Evolutionary conservation across 1,140 invertebrate genomes (phyloP).

Genomic region (Cyrtorhinus lividipennis): DNA sequence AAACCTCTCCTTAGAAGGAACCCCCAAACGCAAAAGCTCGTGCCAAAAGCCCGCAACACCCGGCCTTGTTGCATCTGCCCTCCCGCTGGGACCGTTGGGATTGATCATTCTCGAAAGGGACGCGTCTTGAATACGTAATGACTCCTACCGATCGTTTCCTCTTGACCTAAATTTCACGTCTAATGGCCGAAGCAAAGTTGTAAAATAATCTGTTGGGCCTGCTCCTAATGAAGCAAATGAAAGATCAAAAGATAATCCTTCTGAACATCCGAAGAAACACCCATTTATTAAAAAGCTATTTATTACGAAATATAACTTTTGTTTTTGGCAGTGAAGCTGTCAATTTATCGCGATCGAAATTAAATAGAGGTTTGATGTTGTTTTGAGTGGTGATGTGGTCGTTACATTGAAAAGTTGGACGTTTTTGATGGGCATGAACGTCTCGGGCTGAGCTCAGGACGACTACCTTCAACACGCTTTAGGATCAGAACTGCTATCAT

Average conservation of each 20-base stretch:
- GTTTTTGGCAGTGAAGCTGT: too few relatives aligned
- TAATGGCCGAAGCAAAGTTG: not conserved
- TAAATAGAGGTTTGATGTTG: too few relatives aligned
- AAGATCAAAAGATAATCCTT: not conserved
- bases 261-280: not conserved
- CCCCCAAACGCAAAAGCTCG: not conserved
- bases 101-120: not conserved
- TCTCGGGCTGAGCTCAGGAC: too few relatives aligned
- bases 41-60: not conserved
- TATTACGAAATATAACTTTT: too few relatives aligned
- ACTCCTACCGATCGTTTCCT: not conserved
- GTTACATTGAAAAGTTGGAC: too few relatives aligned
- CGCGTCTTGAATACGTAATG: not conserved
- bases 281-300: not conserved
- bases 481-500: too few relatives aligned
- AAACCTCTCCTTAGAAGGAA: not conserved
- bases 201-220: not conserved
- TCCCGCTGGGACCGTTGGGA: constrained; percentile 4
- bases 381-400: too few relatives aligned
- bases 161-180: not conserved
- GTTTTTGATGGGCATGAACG: too few relatives aligned
- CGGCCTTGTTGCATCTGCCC: not conserved
- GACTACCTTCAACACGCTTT: too few relatives aligned
- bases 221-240: not conserved
- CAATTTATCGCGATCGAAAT: too few relatives aligned